phyloP scores from a whole-genome alignment of 2,888 invertebrate genomes.

The Synergus itoensis region DNA sequence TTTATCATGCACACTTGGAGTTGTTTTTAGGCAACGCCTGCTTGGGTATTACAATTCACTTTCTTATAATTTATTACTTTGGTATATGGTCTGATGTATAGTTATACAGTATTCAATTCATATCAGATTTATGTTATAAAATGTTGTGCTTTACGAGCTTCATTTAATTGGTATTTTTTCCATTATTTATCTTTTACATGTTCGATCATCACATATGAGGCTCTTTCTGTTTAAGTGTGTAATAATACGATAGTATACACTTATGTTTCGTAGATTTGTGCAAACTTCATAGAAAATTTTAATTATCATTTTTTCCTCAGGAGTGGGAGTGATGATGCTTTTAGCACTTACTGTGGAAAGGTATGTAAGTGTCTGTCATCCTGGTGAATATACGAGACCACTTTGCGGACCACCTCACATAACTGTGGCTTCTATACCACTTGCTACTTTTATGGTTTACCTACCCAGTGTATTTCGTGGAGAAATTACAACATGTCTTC shows the following conservation, averaged over 20 bases:
- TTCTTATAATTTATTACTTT: background rate
- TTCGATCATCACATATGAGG: too few relatives aligned
- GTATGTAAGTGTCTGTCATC: conserved; percentile 85
- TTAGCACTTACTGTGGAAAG: conserved; percentile 86
- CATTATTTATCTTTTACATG: too few relatives aligned
- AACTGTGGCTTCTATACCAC: conserved; percentile 83
- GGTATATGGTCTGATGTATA: too few relatives aligned
- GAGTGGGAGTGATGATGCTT: conserved; percentile 88
- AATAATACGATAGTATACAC: too few relatives aligned
- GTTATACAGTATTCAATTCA: too few relatives aligned
- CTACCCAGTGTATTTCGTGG: conserved; percentile 85
- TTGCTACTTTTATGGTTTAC: conserved; percentile 84
- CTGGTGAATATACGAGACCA: conserved; percentile 82
- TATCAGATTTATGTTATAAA: too few relatives aligned
- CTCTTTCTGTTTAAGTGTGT: too few relatives aligned
- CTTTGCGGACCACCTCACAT: conserved; percentile 83
- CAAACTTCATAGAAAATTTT: too few relatives aligned
- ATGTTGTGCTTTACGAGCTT: too few relatives aligned
- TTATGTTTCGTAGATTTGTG: too few relatives aligned
- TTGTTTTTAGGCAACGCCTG: conserved; percentile 87
- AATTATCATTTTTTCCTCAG: conserved; percentile 68
- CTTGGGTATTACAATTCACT: conserved; percentile 78
- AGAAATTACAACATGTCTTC: conserved; percentile 80
- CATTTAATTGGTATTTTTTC: too few relatives aligned
- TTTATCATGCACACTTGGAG: conserved; percentile 85